Conservation (phyloP, 2,888 invertebrate species). For the Anoncus sp. region DNA sequence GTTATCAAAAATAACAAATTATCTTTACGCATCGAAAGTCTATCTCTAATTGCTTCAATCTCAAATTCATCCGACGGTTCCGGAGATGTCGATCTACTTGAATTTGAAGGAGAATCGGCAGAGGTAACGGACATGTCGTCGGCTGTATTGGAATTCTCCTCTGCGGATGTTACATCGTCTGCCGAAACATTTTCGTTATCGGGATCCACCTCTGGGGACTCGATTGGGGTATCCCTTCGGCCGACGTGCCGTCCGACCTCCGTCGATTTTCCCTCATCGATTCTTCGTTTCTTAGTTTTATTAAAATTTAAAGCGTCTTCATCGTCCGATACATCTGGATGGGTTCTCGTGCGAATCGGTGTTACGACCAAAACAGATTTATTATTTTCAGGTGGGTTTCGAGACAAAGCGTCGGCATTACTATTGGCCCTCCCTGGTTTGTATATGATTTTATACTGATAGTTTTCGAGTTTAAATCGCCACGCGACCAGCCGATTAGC, state of each 20-base stretch:
- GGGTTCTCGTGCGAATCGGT: conserved; percentile 65
- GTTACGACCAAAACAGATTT: conserved; percentile 45
- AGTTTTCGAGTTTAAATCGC: conserved; percentile 72
- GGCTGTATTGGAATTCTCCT: background rate
- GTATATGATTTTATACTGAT: conserved; percentile 73
- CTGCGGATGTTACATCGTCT: background rate
- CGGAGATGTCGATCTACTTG: too few species aligned
- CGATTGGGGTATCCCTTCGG: background rate
- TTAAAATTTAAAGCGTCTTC: background rate
- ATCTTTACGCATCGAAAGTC: conserved; percentile 40
- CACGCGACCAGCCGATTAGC: conserved; percentile 70
- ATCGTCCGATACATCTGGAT: conserved; percentile 6
- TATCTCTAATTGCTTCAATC: conserved; percentile 34
- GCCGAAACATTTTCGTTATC: background rate
- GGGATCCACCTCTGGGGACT: background rate
- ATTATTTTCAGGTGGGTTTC: conserved; percentile 61
- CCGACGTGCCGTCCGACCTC: background rate
- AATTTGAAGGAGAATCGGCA: background rate
- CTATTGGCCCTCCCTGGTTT: conserved; percentile 74
- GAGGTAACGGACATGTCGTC: conserved; percentile 1
- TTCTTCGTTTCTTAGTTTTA: conserved; percentile 12
- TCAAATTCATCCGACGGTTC: too few species aligned
- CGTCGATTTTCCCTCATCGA: background rate
- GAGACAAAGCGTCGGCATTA: too few species aligned
- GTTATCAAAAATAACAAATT: conserved; percentile 47